phyloP scores from a whole-genome alignment of 2,888 invertebrate genomes.

The Melanostoma mellinum region DNA sequence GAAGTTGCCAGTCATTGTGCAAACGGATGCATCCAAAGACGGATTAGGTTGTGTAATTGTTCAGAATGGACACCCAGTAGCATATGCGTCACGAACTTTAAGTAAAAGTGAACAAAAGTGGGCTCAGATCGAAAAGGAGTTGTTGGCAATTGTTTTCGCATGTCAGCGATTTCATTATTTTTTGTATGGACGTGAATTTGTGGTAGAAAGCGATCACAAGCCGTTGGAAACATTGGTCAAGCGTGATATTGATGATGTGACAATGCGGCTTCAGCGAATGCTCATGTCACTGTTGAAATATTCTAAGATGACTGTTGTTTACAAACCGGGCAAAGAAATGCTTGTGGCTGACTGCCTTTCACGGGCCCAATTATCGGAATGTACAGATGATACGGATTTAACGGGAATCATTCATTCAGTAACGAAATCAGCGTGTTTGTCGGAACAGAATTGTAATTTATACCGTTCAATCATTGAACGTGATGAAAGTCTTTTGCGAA shows the following conservation, averaged over 20 bases:
- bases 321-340: slow-evolving; percentile 62
- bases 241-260: slow-evolving; percentile 46
- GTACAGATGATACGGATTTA: slow-evolving; percentile 31
- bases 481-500: background rate
- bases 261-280: slow-evolving; percentile 39
- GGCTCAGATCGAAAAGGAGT: slow-evolving; percentile 79
- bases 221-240: slow-evolving; percentile 72
- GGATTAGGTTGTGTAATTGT: slow-evolving; percentile 27
- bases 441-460: slow-evolving; percentile 33
- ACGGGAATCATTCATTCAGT: slow-evolving; percentile 27
- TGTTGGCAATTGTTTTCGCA: slow-evolving; percentile 76
- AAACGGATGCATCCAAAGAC: slow-evolving; percentile 40
- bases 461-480: background rate
- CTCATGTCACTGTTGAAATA: slow-evolving; percentile 42
- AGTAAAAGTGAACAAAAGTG: slow-evolving; percentile 68
- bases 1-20: slow-evolving; percentile 16
- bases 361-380: slow-evolving; percentile 64
- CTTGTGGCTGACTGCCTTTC: slow-evolving; percentile 75
- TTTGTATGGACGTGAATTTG: slow-evolving; percentile 72
- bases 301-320: slow-evolving; percentile 31
- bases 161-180: slow-evolving; percentile 47
- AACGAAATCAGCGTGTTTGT: slow-evolving; percentile 8
- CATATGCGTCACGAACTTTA: slow-evolving; percentile 35
- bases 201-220: slow-evolving; percentile 77
- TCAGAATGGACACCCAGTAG: slow-evolving; percentile 15